phyloP scores from a whole-genome alignment of 2,113 vertebrate genomes.

The Ifrita kowaldi region DNA sequence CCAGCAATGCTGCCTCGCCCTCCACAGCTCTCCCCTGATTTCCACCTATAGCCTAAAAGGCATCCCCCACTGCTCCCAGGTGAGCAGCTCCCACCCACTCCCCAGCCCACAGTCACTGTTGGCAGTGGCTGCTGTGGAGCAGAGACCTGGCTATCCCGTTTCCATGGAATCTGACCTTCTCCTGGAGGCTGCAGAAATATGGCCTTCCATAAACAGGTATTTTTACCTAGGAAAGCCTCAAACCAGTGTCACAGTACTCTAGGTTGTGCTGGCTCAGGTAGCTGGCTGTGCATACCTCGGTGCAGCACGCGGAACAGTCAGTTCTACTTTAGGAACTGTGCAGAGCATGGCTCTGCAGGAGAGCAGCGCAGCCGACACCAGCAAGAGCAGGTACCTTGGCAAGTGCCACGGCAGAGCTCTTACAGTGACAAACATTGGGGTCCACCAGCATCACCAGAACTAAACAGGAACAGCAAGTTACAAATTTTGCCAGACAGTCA shows the following conservation, averaged over 20 bases:
- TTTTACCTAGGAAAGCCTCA: not conserved
- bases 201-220: not conserved
- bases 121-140: not conserved
- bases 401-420: fast-evolving
- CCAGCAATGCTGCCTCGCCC: not conserved
- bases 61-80: not conserved
- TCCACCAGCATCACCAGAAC: not conserved
- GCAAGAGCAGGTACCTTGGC: not conserved
- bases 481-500: not conserved
- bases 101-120: not conserved
- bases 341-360: not conserved
- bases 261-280: not conserved
- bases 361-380: fast-evolving
- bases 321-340: not conserved
- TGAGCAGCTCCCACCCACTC: not conserved
- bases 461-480: not conserved
- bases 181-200: not conserved
- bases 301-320: not conserved
- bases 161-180: not conserved
- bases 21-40: not conserved
- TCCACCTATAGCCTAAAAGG: not conserved
- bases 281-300: not conserved
- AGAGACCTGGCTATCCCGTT: not conserved
- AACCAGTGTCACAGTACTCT: not conserved
- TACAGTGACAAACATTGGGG: not conserved